Evolutionary conservation across 2,797 vertebrate species (phyloP).

Genomic region (Bovichtus variegatus): DNA sequence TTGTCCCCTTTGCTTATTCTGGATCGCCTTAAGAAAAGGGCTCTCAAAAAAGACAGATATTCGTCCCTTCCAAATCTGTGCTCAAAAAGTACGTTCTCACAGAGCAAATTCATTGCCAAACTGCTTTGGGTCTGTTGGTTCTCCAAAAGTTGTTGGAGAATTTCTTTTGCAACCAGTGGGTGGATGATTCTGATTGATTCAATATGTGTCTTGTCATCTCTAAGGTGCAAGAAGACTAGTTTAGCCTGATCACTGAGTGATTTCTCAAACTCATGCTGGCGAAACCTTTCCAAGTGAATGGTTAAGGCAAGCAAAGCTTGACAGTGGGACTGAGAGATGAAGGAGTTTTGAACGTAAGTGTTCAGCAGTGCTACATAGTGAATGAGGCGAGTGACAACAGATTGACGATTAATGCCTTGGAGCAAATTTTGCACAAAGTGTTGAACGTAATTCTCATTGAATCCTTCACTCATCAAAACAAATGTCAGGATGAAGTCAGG

Average conservation of each 20-base stretch:
- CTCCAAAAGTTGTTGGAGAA: constrained; percentile 85
- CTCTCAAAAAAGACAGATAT: constrained; percentile 83
- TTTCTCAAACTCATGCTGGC: constrained; percentile 78
- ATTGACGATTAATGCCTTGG: constrained; percentile 78
- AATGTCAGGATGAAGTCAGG: constrained; percentile 87
- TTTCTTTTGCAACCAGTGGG: constrained; percentile 88
- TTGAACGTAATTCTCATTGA: constrained; percentile 76
- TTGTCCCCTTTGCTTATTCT: constrained; percentile 86
- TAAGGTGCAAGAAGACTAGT: constrained; percentile 87
- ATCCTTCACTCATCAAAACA: constrained; percentile 89
- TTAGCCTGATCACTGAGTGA: constrained; percentile 83
- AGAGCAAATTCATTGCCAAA: constrained; percentile 84
- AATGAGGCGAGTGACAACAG: constrained; percentile 81
- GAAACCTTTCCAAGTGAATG: constrained; percentile 63
- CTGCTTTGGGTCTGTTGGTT: constrained; percentile 78
- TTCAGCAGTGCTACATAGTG: constrained; percentile 88
- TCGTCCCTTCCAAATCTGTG: constrained; percentile 87
- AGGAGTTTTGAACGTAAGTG: constrained; percentile 87
- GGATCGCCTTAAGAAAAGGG: constrained; percentile 84
- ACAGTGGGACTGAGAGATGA: constrained; percentile 89
- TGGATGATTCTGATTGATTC: constrained; percentile 88
- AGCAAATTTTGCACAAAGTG: constrained; percentile 84
- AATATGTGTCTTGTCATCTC: constrained; percentile 85
- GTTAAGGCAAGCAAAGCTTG: constrained; percentile 84
- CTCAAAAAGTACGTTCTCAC: constrained; percentile 82